A percentile compares a stretch with the other conserved stretches of the same genome.
Evolutionary conservation across 2,888 invertebrate genomes (phyloP).

Genomic region (Mantis religiosa): DNA sequence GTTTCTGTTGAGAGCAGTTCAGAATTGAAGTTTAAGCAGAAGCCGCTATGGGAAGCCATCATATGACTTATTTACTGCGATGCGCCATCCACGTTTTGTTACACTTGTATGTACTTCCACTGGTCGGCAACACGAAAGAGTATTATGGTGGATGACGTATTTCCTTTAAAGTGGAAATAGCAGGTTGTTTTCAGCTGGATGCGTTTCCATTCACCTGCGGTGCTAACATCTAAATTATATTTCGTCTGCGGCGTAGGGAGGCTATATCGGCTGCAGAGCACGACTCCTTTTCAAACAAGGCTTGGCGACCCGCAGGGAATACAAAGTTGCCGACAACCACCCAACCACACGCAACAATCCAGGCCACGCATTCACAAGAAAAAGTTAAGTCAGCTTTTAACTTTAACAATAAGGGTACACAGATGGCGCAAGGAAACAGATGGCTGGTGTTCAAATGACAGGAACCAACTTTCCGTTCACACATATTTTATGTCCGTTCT

Average conservation of each 20-base stretch:
- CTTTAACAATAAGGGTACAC: not conserved
- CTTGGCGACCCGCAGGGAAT: not conserved
- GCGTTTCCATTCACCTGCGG: not conserved
- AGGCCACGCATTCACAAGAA: not conserved
- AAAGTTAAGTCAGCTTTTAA: not conserved
- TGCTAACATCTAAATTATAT: not conserved
- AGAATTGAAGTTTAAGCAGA: too few relatives aligned
- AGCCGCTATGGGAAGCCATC: too few relatives aligned
- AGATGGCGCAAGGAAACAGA: not conserved
- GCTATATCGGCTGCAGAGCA: not conserved
- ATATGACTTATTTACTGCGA: too few relatives aligned
- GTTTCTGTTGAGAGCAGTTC: too few relatives aligned
- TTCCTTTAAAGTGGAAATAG: not conserved
- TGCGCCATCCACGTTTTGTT: too few relatives aligned
- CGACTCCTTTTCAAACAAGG: not conserved
- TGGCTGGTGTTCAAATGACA: not conserved
- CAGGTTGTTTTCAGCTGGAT: not conserved
- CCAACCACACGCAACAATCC: not conserved
- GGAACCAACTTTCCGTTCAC: not conserved
- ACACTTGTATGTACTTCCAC: too few relatives aligned
- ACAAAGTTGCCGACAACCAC: not conserved
- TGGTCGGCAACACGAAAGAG: not conserved
- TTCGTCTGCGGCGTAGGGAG: not conserved
- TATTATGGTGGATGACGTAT: not conserved
- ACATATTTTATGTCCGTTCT: not conserved